Evolutionary conservation across 2,113 vertebrate species (phyloP).

Genomic region (Chlamydotis undulata): DNA sequence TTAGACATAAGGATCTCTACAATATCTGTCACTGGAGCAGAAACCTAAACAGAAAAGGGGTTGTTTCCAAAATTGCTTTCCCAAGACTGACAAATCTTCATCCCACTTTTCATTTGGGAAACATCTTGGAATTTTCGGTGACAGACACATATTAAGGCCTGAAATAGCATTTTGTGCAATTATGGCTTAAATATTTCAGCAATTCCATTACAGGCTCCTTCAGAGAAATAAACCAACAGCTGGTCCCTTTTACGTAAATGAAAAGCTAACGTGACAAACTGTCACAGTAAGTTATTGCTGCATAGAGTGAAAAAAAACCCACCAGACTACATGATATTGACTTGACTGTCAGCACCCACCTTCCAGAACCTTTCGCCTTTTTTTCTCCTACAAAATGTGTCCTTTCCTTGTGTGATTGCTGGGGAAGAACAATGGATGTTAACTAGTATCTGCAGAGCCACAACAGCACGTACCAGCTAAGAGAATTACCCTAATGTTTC

Average conservation of each 20-base stretch:
- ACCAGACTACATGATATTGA: not conserved
- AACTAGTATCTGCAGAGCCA: not conserved
- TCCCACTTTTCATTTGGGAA: not conserved
- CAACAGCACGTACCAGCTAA: fast-evolving
- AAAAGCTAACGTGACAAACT: conserved; percentile 2
- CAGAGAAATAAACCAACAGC: conserved; percentile 40
- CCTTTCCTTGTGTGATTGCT: not conserved
- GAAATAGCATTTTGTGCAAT: conserved; percentile 32
- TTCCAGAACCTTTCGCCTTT: not conserved
- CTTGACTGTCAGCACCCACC: not conserved
- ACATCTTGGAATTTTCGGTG: not conserved
- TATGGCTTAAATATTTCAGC: conserved; percentile 62
- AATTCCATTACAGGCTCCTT: conserved; percentile 35
- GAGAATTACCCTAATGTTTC: not conserved
- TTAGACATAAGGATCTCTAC: not conserved
- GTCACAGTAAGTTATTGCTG: not conserved
- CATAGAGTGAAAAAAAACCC: not conserved
- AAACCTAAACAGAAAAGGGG: not conserved
- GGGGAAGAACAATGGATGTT: not conserved
- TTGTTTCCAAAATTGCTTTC: not conserved
- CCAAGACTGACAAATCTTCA: not conserved
- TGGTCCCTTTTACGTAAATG: conserved; percentile 25
- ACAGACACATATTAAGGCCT: conserved; percentile 10
- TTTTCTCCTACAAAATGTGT: not conserved
- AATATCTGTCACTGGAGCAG: not conserved